Base-by-base conservation (phyloP, 2,797 vertebrate genomes). In the Coreius guichenoti region DNA sequence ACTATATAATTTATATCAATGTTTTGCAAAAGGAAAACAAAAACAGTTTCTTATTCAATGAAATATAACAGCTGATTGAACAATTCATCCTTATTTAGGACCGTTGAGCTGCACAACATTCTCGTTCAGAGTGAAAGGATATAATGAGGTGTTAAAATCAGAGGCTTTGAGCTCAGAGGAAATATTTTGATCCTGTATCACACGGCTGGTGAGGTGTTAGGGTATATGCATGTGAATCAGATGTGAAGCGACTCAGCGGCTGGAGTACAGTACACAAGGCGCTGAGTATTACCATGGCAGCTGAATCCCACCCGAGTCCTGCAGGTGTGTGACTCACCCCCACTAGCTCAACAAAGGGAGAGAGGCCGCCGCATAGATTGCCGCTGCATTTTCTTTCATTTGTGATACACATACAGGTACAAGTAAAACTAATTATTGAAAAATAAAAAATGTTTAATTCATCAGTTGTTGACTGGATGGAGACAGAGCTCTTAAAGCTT, bases 251-350 rank as follows among this genome's bases (percentile, higher is more conserved):
- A n/a, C 65, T 75, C 77, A 83, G 83, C 31, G 85, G 36, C 70
- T 75, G 87, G 85, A 85, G 85, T 83, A 85, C 85, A 87, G 87
- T 87, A 86, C 86, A 87, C 86, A 79, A 90, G 84, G 82, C 89
- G 21, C 81, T 63, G 72, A 77, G 86, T 84, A 90, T 91, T 85
- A 87, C 89, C 90, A 91, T 91, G 87, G 88, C 87, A 90, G 88
- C 88, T 69, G 79, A 89, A 88, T 89, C 90, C 90, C 90, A 89
- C 84, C 88, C 88, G 84, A 87, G 87, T 88, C 86, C 86, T 89
- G 89, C 89, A 90, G 88, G 88, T 89, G 89, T 88, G 88, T 91
- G 89, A 91, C 86, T 91, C 89, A 91, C 85, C 87, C 84, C 88
- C 77, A 87, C 86, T 79, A 87, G 88, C 82, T 84, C 56, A 86